Evolutionary conservation across 1,140 invertebrate species (phyloP).

Genomic region (Penaeus vannamei): DNA sequence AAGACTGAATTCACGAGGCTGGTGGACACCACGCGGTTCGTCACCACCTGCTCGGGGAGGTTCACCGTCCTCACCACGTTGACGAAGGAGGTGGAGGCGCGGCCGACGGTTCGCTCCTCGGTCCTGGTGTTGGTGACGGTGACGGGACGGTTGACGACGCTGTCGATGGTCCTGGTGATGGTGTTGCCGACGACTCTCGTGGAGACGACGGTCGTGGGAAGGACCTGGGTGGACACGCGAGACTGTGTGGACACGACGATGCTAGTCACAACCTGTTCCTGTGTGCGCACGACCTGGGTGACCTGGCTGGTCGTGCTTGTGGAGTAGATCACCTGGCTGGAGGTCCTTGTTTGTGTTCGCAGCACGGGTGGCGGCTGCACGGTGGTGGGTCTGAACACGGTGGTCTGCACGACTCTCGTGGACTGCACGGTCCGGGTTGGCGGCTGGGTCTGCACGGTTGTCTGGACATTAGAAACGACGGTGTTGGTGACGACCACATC

Average conservation of each 20-base stretch:
- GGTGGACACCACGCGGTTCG: not conserved
- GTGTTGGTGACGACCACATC: conserved; percentile 21
- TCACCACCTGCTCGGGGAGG: conserved; percentile 35
- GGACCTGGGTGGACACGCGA: not conserved
- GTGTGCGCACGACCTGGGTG: not conserved
- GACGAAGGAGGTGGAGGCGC: conserved; percentile 12
- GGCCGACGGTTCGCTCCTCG: not conserved
- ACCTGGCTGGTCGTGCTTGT: conserved; percentile 32
- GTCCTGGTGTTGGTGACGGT: conserved; percentile 39
- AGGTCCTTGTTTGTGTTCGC: conserved; percentile 43
- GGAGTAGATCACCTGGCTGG: conserved; percentile 35
- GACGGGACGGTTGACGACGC: conserved; percentile 36
- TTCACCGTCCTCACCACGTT: conserved; percentile 6
- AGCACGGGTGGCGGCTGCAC: conserved; percentile 24
- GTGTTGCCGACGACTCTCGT: conserved; percentile 22
- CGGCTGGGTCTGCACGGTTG: conserved; percentile 9
- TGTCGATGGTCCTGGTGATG: not conserved
- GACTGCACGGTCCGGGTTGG: conserved; percentile 30
- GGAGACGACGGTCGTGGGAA: conserved; percentile 10
- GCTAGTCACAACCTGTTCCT: conserved; percentile 18
- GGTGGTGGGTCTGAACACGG: conserved; percentile 13
- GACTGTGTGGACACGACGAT: not conserved
- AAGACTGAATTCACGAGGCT: not conserved
- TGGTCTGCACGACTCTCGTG: not conserved
- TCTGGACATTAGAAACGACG: not conserved